These are phyloP conservation scores for Parauchenoglanis ngamensis DNA, from an alignment of 2,797 vertebrate species.

Conservation along the genomic window DNA sequence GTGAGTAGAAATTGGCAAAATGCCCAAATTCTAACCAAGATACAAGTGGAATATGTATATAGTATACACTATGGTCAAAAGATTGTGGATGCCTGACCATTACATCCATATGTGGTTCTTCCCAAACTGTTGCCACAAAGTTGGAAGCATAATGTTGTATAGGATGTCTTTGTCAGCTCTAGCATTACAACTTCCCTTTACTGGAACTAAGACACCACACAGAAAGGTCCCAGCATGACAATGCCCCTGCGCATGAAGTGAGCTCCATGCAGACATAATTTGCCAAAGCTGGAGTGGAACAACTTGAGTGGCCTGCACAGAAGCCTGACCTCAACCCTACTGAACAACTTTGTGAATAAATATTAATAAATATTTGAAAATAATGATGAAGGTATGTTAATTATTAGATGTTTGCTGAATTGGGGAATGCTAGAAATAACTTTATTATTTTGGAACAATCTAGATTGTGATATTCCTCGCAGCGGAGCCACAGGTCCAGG, in stretches of 20 bases:
- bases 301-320: too few relatives aligned
- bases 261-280: background rate
- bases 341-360: background rate
- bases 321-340: background rate
- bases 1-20: background rate
- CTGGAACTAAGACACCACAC: too few relatives aligned
- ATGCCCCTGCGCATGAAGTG: background rate
- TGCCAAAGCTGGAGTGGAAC: too few relatives aligned
- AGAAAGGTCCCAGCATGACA: too few relatives aligned
- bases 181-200: too few relatives aligned
- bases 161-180: too few relatives aligned
- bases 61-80: background rate
- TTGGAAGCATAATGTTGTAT: background rate
- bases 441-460: too few relatives aligned
- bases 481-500: background rate
- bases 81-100: background rate
- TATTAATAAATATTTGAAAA: background rate
- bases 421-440: background rate
- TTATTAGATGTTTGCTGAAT: background rate
- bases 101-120: background rate
- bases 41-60: background rate
- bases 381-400: background rate
- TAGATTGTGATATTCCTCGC: background rate
- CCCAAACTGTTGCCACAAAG: background rate
- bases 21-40: background rate